Evolutionary conservation across 2,113 vertebrate species (phyloP).

Genomic region (Coptodon rendalli): DNA sequence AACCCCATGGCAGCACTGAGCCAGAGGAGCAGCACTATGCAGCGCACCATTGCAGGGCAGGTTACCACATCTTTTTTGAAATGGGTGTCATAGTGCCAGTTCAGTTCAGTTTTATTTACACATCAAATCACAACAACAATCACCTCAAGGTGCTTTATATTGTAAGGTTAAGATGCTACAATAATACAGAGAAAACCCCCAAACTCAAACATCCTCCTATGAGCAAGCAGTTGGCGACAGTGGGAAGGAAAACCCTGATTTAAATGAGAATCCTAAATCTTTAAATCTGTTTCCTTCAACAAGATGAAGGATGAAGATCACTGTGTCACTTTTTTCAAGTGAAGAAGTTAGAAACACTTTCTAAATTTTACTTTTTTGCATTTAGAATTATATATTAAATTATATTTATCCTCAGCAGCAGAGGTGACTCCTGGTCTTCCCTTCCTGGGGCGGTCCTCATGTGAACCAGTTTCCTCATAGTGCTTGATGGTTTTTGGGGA

Average conservation of each 20-base stretch:
- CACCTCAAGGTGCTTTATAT: background rate
- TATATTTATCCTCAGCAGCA: background rate
- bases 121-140: background rate
- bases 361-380: background rate
- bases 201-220: fast-evolving
- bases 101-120: background rate
- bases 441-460: background rate
- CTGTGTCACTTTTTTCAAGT: fast-evolving
- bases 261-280: background rate
- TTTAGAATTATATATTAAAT: background rate
- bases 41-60: fast-evolving
- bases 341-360: background rate
- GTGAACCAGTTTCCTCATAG: background rate
- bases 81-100: background rate
- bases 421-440: background rate
- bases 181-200: fast-evolving
- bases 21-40: background rate
- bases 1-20: background rate
- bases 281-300: background rate
- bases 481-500: background rate
- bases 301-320: background rate
- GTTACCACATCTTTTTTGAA: fast-evolving
- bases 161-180: background rate
- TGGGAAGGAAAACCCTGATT: fast-evolving
- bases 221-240: background rate